Percentiles rank a stretch among this genome's conserved stretches.
These are phyloP conservation scores for Atopsyche davidsoni DNA, from an alignment of 1,140 invertebrate genomes.

Conservation along the genomic window DNA sequence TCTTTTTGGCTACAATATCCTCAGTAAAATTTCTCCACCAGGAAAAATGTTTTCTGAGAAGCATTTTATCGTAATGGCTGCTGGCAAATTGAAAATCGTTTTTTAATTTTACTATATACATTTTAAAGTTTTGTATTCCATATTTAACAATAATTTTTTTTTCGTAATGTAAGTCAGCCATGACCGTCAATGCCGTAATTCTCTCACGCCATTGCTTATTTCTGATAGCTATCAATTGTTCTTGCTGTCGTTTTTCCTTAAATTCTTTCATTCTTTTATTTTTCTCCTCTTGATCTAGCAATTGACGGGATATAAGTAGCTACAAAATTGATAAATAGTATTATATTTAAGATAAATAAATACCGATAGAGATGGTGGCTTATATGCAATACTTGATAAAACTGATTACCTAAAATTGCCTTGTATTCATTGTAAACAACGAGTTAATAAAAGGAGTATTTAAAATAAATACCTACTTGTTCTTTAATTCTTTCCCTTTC, in stretches of 20 bases:
- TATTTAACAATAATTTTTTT: constrained; percentile 45
- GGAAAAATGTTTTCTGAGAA: constrained; percentile 46
- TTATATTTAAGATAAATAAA: no score
- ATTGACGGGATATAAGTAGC: constrained; percentile 41
- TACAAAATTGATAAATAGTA: constrained; percentile 25
- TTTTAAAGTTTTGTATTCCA: constrained; percentile 48
- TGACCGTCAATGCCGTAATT: constrained; percentile 47
- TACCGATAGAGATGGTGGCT: no score
- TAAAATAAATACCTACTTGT: constrained; percentile 33
- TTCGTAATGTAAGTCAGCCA: constrained; percentile 54
- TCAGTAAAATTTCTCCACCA: constrained; percentile 47
- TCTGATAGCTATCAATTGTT: constrained; percentile 53
- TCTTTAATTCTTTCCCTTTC: constrained; percentile 51
- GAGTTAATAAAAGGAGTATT: not conserved
- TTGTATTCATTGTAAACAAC: not conserved
- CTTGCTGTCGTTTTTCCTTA: constrained; percentile 51
- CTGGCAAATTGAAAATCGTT: constrained; percentile 46
- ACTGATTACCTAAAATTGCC: not conserved
- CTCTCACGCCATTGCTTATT: constrained; percentile 48
- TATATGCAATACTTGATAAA: not conserved
- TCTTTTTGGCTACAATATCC: constrained; percentile 43
- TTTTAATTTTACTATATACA: constrained; percentile 44
- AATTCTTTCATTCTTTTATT: constrained; percentile 50
- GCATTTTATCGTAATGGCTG: constrained; percentile 40
- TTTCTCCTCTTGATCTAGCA: constrained; percentile 58